Evolutionary conservation across 1,140 invertebrate species (phyloP).

Genomic region (Limonius californicus): DNA sequence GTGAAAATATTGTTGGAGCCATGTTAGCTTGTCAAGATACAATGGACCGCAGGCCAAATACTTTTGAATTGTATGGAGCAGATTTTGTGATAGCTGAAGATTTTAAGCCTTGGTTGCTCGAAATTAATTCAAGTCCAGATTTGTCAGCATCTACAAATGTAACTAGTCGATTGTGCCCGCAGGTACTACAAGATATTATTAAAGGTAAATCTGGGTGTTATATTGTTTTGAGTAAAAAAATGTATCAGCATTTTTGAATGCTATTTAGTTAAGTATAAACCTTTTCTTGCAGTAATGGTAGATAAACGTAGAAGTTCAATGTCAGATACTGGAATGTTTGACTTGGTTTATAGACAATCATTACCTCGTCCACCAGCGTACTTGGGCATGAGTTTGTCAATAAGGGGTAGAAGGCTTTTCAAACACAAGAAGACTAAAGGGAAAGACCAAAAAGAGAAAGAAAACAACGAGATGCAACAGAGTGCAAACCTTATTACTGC

Average conservation of each 20-base stretch:
- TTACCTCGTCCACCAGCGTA: slow-evolving; percentile 76
- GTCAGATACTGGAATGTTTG: slow-evolving; percentile 82
- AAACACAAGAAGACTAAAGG: slow-evolving; percentile 29
- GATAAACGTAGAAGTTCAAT: slow-evolving; percentile 73
- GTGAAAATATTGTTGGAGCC: slow-evolving; percentile 79
- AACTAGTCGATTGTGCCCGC: slow-evolving; percentile 78
- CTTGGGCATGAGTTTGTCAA: slow-evolving; percentile 70
- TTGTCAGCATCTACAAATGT: slow-evolving; percentile 85
- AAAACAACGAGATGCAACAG: slow-evolving; percentile 13
- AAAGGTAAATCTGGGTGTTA: slow-evolving; percentile 69
- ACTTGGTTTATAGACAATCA: slow-evolving; percentile 73
- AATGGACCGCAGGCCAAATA: slow-evolving; percentile 82
- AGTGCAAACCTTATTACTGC: background rate
- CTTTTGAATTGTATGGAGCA: slow-evolving; percentile 90
- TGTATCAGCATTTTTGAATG: background rate
- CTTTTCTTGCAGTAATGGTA: slow-evolving; percentile 74
- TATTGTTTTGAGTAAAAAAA: too few relatives aligned
- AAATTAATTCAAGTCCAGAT: slow-evolving; percentile 92
- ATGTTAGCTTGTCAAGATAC: slow-evolving; percentile 81
- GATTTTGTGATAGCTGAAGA: slow-evolving; percentile 91
- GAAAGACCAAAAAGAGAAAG: slow-evolving; percentile 9
- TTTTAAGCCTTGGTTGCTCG: slow-evolving; percentile 86
- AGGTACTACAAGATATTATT: slow-evolving; percentile 85
- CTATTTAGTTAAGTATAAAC: background rate
- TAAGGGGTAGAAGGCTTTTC: slow-evolving; percentile 57